Base-by-base conservation (phyloP, 2,888 invertebrate species). In the Drosophila meridiana region DNA sequence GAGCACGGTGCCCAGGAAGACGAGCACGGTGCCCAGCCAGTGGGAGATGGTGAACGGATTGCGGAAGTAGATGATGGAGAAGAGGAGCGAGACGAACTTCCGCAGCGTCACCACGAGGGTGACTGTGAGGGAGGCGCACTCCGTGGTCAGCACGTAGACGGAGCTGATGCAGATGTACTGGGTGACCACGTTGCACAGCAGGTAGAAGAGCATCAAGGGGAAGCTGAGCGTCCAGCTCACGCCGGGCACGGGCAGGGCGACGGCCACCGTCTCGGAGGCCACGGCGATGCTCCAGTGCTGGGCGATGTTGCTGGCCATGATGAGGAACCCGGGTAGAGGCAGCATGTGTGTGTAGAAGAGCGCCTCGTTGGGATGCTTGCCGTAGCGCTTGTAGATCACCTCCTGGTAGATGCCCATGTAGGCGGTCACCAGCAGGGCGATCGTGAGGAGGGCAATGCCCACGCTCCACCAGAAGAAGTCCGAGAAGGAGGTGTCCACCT, bases 391-490 rank as follows among this genome's bases (percentile, higher is more conserved):
- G 91, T 97, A 97, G 4, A 99, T 93, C 0, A 95, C 95, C 93
- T 99, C 99, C 92, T 99, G 99, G 93, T 97, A 98, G 71, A 98
- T 96, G 2, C 99, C 99, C 98, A 99, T 98, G 83, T 97, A 94
- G 0, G 99, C 98, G 0, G 99, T 99, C 67, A 99, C 94, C 84
- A 99, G 96, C 61, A 99, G 94, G 0, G 99, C 98, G 66, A 97
- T 94, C 0, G 97, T 97, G 50, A 99, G 93, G 78, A 99, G 95
- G 0, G 94, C 93, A 59, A 99, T 97, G 4, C 99, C 97, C 70
- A 96, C 76, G 64, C 94, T 94, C 95, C 95, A 95, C 95, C 95
- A 95, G 7, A 95, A 94, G 92, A 93, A 91, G 11, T 92, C 91
- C 20, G 92, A 93, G 71, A 90, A 93, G 6, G 82, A 77, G 2